Evolutionary conservation across 2,888 invertebrate genomes (phyloP).

Genomic region (Aphidius colemani): DNA sequence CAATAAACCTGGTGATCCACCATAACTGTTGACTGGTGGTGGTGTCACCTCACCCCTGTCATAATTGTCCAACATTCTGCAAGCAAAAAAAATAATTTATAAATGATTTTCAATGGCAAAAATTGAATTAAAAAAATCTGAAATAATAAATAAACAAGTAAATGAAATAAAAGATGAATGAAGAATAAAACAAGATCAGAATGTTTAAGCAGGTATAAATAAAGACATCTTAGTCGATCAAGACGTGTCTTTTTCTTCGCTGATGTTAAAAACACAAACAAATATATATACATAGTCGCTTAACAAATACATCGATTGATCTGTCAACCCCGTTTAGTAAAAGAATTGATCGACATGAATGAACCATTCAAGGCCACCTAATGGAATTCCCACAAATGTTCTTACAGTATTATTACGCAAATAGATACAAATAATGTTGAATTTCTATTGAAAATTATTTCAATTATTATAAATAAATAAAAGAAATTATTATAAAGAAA

Average conservation of each 20-base stretch:
- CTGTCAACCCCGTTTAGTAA: conserved; percentile 56
- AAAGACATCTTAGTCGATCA: conserved; percentile 1
- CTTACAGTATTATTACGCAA: conserved; percentile 53
- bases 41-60: conserved; percentile 59
- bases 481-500: not conserved
- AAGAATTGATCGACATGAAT: conserved; percentile 60
- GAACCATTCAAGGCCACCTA: conserved; percentile 59
- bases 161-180: conserved; percentile 7
- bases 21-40: conserved; percentile 55
- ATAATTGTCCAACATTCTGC: conserved; percentile 60
- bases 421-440: conserved; percentile 2
- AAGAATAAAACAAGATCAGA: not conserved
- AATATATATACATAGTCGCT: not conserved
- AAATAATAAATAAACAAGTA: not conserved
- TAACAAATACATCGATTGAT: conserved; percentile 50
- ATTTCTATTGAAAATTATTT: not conserved
- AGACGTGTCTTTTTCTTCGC: conserved; percentile 21
- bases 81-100: conserved; percentile 31
- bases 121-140: not conserved
- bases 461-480: conserved; percentile 9
- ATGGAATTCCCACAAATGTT: conserved; percentile 60
- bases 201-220: not conserved
- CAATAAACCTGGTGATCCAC: conserved; percentile 54
- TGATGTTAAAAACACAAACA: not conserved
- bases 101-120: not conserved